Percentiles rank a stretch among this genome's conserved stretches.
Conservation (phyloP, 2,113 vertebrate species). For the Zootoca vivipara region DNA sequence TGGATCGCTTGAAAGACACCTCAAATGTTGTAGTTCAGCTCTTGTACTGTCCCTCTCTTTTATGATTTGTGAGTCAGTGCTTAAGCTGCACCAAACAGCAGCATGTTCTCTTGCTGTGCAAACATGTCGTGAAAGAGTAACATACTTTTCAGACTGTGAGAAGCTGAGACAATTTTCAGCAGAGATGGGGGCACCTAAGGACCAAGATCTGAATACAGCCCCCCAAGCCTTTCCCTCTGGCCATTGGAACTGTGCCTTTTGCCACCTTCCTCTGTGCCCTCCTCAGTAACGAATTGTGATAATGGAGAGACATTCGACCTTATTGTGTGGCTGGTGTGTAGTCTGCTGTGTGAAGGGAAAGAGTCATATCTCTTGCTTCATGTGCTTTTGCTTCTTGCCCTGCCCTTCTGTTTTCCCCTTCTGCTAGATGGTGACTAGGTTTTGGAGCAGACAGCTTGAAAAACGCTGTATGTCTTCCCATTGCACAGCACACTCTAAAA, state of each 20-base stretch:
- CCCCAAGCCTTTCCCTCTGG: no score
- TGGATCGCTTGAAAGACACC: background rate
- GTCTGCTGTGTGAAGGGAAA: no score
- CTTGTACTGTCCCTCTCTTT: background rate
- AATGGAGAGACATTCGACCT: no score
- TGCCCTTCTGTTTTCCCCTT: background rate
- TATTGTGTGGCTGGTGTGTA: no score
- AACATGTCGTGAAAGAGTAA: background rate
- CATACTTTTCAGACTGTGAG: background rate
- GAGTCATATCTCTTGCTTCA: background rate
- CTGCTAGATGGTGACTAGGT: background rate
- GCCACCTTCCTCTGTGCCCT: no score
- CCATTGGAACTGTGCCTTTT: no score
- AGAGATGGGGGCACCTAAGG: no score
- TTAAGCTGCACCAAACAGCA: background rate
- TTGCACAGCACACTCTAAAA: background rate
- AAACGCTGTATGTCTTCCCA: background rate
- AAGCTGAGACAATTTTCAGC: background rate
- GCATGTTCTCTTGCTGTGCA: background rate
- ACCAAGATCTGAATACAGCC: no score
- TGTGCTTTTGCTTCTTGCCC: no score
- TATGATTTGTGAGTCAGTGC: background rate
- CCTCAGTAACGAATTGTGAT: no score
- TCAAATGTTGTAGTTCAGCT: background rate
- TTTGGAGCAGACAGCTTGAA: background rate